These are phyloP conservation scores for Metellina segmentata DNA, from an alignment of 2,888 invertebrate species.

Conservation along the genomic window DNA sequence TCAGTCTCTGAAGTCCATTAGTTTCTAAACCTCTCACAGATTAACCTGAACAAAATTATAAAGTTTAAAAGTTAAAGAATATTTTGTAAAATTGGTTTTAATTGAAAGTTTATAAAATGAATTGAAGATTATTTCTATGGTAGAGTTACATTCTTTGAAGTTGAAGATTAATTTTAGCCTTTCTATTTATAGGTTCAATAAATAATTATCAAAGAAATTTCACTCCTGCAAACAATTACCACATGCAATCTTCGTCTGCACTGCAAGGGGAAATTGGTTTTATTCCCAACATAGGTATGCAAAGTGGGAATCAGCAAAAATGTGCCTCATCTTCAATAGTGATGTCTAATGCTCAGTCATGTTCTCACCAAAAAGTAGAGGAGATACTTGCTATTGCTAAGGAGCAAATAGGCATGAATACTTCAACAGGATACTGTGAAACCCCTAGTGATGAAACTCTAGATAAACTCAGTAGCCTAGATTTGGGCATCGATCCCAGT, in stretches of 20 bases:
- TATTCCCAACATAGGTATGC: neutral
- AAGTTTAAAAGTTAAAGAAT: neutral
- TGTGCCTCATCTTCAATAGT: neutral
- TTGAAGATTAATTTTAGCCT: too few species aligned
- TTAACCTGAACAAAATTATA: neutral
- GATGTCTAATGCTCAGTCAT: conserved; percentile 21
- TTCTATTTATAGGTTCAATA: neutral
- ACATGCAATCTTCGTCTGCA: conserved; percentile 9
- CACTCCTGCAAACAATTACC: conserved; percentile 31
- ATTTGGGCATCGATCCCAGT: conserved; percentile 77
- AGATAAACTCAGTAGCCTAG: conserved; percentile 76
- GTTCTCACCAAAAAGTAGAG: conserved; percentile 48
- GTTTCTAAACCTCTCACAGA: too few species aligned
- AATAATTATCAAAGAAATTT: conserved; percentile 45
- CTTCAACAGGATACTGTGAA: conserved; percentile 36
- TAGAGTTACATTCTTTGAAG: too few species aligned
- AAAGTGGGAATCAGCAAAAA: conserved; percentile 7
- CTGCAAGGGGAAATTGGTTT: conserved; percentile 35
- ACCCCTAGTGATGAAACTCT: conserved; percentile 72
- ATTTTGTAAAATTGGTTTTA: neutral
- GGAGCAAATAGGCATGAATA: conserved; percentile 49
- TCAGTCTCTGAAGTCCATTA: too few species aligned
- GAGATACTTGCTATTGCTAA: conserved; percentile 65
- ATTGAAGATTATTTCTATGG: too few species aligned
- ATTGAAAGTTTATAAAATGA: too few species aligned